A percentile compares a stretch with the other conserved stretches of the same genome.
phyloP scores from a whole-genome alignment of 1,140 invertebrate genomes.

The Leptoteleia sp. region DNA sequence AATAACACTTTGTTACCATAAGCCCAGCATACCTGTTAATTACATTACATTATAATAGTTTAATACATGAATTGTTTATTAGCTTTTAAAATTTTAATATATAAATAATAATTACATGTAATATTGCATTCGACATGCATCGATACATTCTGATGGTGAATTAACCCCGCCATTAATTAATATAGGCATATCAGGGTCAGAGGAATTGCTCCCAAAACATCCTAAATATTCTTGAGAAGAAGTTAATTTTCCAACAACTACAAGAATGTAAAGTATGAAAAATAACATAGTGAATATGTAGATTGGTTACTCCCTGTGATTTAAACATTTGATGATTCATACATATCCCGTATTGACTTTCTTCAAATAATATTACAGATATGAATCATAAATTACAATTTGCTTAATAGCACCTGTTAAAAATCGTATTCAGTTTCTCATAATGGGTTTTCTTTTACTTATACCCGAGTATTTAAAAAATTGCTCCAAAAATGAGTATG shows the following conservation, averaged over 20 bases:
- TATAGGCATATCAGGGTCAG: constrained; percentile 65
- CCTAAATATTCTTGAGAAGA: constrained; percentile 70
- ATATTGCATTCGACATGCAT: constrained; percentile 71
- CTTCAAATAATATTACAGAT: constrained; percentile 5
- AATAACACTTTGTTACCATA: constrained; percentile 79
- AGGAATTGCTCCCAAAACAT: constrained; percentile 67
- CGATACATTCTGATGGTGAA: constrained; percentile 67
- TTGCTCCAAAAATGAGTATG: constrained; percentile 19
- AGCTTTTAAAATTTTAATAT: too few species aligned
- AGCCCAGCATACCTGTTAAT: constrained; percentile 78
- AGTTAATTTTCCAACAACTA: constrained; percentile 32
- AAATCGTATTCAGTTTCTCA: not conserved
- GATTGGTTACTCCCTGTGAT: constrained; percentile 16
- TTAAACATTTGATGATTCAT: constrained; percentile 45
- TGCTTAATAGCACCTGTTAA: not conserved
- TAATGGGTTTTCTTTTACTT: constrained; percentile 6
- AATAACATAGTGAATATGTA: constrained; percentile 33
- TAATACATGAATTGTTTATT: too few species aligned
- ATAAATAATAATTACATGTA: constrained; percentile 70
- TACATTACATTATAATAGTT: too few species aligned
- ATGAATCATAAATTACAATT: constrained; percentile 1
- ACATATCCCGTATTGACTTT: constrained; percentile 19
- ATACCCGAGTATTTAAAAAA: constrained; percentile 1
- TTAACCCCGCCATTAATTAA: constrained; percentile 57
- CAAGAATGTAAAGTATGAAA: constrained; percentile 35